These are phyloP conservation scores for Chamaetylas fuelleborni DNA, from an alignment of 2,113 vertebrate species.

Conservation along the genomic window DNA sequence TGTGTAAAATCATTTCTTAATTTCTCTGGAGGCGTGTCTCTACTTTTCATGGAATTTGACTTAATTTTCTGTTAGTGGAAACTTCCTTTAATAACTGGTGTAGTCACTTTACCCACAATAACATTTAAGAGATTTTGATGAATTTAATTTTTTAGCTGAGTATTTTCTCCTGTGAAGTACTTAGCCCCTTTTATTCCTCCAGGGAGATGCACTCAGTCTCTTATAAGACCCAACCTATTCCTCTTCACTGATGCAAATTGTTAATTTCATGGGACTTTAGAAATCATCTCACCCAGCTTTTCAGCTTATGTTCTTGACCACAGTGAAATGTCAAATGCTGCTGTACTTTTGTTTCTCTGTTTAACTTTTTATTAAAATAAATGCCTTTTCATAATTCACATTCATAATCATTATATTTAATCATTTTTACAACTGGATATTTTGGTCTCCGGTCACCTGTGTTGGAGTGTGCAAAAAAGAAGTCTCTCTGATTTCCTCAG, in stretches of 20 bases:
- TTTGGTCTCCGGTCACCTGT: neutral
- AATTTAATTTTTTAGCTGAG: neutral
- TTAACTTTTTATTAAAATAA: neutral
- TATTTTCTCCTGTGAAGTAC: neutral
- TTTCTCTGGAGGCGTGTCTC: neutral
- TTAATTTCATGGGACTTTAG: neutral
- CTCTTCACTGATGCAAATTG: neutral
- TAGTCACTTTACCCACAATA: neutral
- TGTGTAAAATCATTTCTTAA: conserved; percentile 39
- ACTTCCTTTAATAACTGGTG: neutral
- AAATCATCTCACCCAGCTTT: neutral
- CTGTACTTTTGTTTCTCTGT: neutral
- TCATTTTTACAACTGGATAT: neutral
- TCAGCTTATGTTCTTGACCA: neutral
- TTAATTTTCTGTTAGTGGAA: neutral
- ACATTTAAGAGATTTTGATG: neutral
- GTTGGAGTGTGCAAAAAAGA: no score
- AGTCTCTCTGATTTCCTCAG: no score
- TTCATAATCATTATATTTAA: neutral
- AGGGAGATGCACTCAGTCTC: neutral
- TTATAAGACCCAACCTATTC: neutral
- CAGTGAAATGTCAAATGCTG: neutral
- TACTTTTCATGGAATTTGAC: neutral
- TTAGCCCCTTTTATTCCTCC: neutral
- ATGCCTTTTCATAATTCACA: neutral